Evolutionary conservation across 2,113 vertebrate species (phyloP), one percentile per base, ranked within the genome.

Genomic region (Carassius carassius): DNA sequence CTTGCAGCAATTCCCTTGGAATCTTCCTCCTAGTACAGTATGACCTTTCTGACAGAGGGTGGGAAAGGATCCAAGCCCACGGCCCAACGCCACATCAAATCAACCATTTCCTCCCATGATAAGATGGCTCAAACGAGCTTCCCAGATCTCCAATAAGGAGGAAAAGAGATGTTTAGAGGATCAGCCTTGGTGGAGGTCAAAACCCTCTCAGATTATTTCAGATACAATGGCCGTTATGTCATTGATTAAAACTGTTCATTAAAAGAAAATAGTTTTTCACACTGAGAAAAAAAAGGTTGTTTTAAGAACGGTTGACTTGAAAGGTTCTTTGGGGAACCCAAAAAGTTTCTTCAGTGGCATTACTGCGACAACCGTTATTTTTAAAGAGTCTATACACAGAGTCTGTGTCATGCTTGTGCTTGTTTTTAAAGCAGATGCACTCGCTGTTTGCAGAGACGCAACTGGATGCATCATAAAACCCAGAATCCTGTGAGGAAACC

Each of bases 31-130:
- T 73, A 56, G 65, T 67, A 62, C 67, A 56, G 65, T 67, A 62
- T 81, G 83, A 84, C 88, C 87, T 41, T 69, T 74, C 23, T 78
- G 78, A 78, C 81, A 83, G 76, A 86, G 85, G 82, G 49, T 63
- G 85, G 88, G 87, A 92, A 88, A 78, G 78, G 78, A 86, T 91
- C 92, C 87, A 90, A 84, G 87, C 90, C 89, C 86, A 69, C 84
- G 86, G 88, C 88, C 91, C 89, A 91, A 88, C 8, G 67, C 92
- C 92, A 92, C 89, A 94, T 94, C 93, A 92, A 94, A 92, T 92
- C 47, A 3, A 92, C 85, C 90, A 81, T 94, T 95, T 94, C 94
- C 91, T 94, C 82, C 82, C 82, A 85, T 3, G 88, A 92, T 91
- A 92, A 91, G 90, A 90, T 91, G 88, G 84, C 85, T 88, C 74